Conservation (phyloP, 2,113 vertebrate genomes). For the Chaenogobius annularis region DNA sequence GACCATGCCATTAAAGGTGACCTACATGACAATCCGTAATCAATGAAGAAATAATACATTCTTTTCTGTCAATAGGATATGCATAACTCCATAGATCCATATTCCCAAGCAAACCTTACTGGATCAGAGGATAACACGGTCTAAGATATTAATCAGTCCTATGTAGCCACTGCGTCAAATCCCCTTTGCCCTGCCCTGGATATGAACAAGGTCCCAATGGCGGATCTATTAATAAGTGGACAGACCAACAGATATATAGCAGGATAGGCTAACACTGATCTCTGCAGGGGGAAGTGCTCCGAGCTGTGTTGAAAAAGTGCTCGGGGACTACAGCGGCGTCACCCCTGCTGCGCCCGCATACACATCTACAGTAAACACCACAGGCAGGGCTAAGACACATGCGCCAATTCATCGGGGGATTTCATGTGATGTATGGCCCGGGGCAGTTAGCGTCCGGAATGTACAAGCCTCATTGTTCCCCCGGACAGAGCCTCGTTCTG, state of each 20-base stretch:
- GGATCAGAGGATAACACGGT: slow-evolving; percentile 43
- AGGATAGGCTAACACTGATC: slow-evolving; percentile 63
- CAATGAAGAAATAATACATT: slow-evolving; percentile 9
- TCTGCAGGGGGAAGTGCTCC: slow-evolving; percentile 53
- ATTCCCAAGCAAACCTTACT: slow-evolving; percentile 30
- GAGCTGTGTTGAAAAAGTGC: slow-evolving; percentile 50
- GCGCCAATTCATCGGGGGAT: slow-evolving; percentile 57
- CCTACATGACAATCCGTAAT: slow-evolving; percentile 19
- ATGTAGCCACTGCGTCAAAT: slow-evolving; percentile 45
- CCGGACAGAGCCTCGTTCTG: slow-evolving; percentile 36
- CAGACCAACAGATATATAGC: slow-evolving; percentile 45
- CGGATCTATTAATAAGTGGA: slow-evolving; percentile 68
- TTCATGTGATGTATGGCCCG: slow-evolving; percentile 65
- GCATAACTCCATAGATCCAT: slow-evolving; percentile 23
- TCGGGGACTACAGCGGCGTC: slow-evolving; percentile 51
- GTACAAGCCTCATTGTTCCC: slow-evolving; percentile 68
- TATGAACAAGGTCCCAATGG: slow-evolving; percentile 62
- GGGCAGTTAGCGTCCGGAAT: slow-evolving; percentile 52
- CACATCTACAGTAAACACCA: slow-evolving; percentile 9
- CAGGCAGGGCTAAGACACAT: slow-evolving; percentile 3
- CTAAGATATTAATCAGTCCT: slow-evolving; percentile 61
- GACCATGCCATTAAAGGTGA: background rate
- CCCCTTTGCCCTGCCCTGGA: slow-evolving; percentile 50
- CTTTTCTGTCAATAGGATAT: slow-evolving; percentile 23
- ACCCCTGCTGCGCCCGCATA: slow-evolving; percentile 17